Evolutionary conservation across 2,113 vertebrate species (phyloP).

Genomic region (Pampusana beccarii): DNA sequence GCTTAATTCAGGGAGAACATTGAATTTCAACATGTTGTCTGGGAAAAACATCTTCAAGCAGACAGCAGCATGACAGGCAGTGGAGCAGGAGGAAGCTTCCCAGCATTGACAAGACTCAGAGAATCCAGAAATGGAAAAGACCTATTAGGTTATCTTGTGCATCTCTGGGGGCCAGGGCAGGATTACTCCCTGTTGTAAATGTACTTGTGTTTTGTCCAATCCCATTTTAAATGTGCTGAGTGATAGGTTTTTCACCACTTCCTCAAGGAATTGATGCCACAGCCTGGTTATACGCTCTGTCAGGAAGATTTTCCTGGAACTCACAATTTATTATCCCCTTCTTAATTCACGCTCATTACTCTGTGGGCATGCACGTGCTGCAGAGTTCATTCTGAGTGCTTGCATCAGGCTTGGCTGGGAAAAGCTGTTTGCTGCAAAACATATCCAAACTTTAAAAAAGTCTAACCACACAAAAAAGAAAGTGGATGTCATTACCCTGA

Average conservation of each 20-base stretch:
- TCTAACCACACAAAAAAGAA: not conserved
- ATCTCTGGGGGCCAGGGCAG: slow-evolving; percentile 12
- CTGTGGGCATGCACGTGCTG: not conserved
- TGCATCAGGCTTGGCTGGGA: not conserved
- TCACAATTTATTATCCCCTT: not conserved
- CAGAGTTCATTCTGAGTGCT: not conserved
- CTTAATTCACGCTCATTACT: slow-evolving; percentile 21
- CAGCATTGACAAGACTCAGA: slow-evolving; percentile 13
- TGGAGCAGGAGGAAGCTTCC: slow-evolving; percentile 1
- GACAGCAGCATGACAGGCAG: slow-evolving; percentile 44
- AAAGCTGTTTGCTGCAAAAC: not conserved
- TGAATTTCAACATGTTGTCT: not conserved
- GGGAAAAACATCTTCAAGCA: slow-evolving; percentile 31
- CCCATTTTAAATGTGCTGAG: slow-evolving; percentile 13
- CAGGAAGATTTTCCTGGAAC: not conserved
- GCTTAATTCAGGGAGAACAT: not conserved
- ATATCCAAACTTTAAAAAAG: not conserved
- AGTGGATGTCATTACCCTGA: not conserved
- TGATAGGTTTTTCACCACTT: slow-evolving; percentile 31
- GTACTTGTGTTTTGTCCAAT: slow-evolving; percentile 39
- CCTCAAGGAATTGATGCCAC: slow-evolving; percentile 39
- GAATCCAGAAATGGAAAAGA: slow-evolving; percentile 34
- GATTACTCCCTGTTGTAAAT: slow-evolving; percentile 27
- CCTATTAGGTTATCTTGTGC: slow-evolving; percentile 10
- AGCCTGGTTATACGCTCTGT: not conserved